These are phyloP conservation scores for Stratiomys singularior DNA, from an alignment of 2,888 invertebrate genomes.

Conservation along the genomic window DNA sequence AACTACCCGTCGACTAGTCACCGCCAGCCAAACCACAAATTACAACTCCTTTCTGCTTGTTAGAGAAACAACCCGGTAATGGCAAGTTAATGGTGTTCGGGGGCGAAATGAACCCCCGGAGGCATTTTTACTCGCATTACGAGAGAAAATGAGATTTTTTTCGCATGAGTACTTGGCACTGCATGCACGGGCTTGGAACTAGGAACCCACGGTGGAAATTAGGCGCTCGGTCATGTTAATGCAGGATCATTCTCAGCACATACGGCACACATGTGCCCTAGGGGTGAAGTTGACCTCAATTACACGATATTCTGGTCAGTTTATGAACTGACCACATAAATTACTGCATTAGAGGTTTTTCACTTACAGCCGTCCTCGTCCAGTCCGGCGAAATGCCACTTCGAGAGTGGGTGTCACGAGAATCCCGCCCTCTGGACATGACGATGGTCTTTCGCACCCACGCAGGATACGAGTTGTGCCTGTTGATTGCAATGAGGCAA, in stretches of 20 bases:
- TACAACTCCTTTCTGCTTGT: constrained; percentile 45
- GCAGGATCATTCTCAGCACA: not conserved
- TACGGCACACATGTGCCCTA: constrained; percentile 32
- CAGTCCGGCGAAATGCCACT: not conserved
- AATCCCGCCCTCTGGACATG: not conserved
- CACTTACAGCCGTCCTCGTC: constrained; percentile 22
- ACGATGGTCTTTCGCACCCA: not conserved
- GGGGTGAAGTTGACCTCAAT: constrained; percentile 51
- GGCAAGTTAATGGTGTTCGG: constrained; percentile 49
- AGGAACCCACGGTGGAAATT: not conserved
- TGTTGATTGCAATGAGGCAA: constrained; percentile 43
- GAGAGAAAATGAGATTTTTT: constrained; percentile 50
- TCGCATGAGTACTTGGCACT: constrained; percentile 50
- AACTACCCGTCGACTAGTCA: constrained; percentile 10
- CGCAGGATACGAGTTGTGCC: constrained; percentile 7
- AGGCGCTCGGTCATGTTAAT: not conserved
- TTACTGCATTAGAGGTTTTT: constrained; percentile 51
- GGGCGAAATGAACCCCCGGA: constrained; percentile 45
- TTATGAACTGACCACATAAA: constrained; percentile 53
- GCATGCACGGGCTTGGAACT: not conserved
- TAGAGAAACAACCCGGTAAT: constrained; percentile 32
- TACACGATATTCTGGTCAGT: constrained; percentile 52
- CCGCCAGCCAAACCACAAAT: constrained; percentile 47
- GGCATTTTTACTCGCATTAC: constrained; percentile 51
- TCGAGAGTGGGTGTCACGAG: not conserved